Base-by-base conservation (phyloP, 2,797 vertebrate species). In the Sciurus carolinensis region DNA sequence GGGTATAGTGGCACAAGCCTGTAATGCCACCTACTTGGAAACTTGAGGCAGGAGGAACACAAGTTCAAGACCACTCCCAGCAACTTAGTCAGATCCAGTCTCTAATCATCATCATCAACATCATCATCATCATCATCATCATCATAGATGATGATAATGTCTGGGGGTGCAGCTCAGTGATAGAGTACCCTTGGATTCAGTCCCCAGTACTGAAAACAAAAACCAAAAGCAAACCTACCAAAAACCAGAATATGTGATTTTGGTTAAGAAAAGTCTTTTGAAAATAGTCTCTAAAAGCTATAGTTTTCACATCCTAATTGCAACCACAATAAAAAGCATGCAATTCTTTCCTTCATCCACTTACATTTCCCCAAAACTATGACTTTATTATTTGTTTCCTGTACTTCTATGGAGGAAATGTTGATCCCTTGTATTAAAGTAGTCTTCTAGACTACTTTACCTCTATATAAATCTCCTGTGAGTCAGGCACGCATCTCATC, bases 251-350 rank as follows among this genome's bases (percentile, higher is more conserved):
- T 89, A 8, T 67, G 44, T 71, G 24, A 13, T 90, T 95, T 87
- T 5, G 24, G 1, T 17, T 66, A 26, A 91, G 36, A 87, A 72
- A 90, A n/a, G 13, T 42, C 86, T 67, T 96, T 85, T 93, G 10
- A 84, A 97, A 97, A 96, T 95, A 85, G 93, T 95, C 13, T 90
- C 8, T 95, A 75, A 94, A 8, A 73, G 5, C 4, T 62, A 67
- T 0, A 7, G 72, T 11, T 95, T 97, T 81, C 52, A 5, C 82
- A 14, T 93, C 92, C 81, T 86, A 93, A 69, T 81, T 94, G 95
- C 71, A 69, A 39, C 67, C 77, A 85, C 24, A 47, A 75, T 44
- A 75, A 96, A 93, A 33, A 18, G 77, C 85, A 64, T 72, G 75
- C 47, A 72, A 1, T 26, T 89, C 8, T 87, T 96, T 80, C 28